phyloP scores from a whole-genome alignment of 2,888 invertebrate genomes.

The Synergus gifuensis region DNA sequence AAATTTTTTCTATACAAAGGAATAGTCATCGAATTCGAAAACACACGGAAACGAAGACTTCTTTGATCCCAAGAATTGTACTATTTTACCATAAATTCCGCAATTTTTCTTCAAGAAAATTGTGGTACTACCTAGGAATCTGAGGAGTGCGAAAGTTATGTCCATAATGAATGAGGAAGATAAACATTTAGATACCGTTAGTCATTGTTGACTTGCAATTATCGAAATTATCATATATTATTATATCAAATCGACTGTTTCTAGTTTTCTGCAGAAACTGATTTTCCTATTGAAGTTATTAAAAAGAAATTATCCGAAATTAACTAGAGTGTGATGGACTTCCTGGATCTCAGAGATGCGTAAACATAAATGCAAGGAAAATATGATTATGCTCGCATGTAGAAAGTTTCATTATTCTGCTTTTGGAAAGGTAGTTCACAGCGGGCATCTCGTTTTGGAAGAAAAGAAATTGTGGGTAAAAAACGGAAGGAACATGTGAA shows the following conservation, averaged over 20 bases:
- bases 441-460: neutral
- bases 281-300: neutral
- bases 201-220: slow-evolving; percentile 19
- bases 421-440: slow-evolving; percentile 2
- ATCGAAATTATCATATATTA: slow-evolving; percentile 6
- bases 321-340: slow-evolving; percentile 10
- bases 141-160: slow-evolving; percentile 23
- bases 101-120: slow-evolving; percentile 16
- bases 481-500: neutral
- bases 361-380: slow-evolving; percentile 8
- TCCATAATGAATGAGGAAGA: slow-evolving; percentile 28
- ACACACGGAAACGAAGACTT: slow-evolving; percentile 3
- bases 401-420: slow-evolving; percentile 10
- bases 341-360: slow-evolving; percentile 2
- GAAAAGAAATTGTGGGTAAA: neutral
- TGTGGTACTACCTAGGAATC: slow-evolving; percentile 27
- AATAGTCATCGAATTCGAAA: slow-evolving; percentile 17
- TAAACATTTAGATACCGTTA: slow-evolving; percentile 26
- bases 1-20: neutral
- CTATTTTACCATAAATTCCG: slow-evolving; percentile 22
- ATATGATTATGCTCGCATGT: neutral
- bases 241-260: neutral
- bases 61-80: slow-evolving; percentile 4
- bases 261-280: neutral
- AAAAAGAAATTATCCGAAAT: slow-evolving; percentile 12